These are phyloP conservation scores for Cryptoprocta ferox DNA, from an alignment of 2,797 vertebrate species.

Conservation along the genomic window DNA sequence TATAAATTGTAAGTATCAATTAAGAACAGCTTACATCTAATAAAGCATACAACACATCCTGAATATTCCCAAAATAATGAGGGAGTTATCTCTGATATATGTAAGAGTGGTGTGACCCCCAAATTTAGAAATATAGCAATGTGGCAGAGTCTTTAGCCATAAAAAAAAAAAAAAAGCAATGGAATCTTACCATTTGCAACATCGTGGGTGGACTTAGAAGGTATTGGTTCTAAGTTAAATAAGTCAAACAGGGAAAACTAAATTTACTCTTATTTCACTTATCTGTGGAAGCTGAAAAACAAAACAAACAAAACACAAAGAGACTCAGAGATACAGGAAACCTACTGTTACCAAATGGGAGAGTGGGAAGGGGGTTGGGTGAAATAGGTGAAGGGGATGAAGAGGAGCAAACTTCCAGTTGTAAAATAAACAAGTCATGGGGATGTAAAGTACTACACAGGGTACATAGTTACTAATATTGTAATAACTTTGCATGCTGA, in stretches of 20 bases:
- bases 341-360: neutral
- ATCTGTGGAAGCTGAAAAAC: neutral
- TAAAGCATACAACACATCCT: neutral
- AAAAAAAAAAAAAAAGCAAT: neutral
- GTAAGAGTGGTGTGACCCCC: neutral
- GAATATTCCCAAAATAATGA: neutral
- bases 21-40: neutral
- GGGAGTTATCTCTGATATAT: neutral
- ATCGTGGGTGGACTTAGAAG: neutral
- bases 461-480: neutral
- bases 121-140: neutral
- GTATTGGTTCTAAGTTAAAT: neutral
- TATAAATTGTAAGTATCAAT: neutral
- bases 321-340: neutral
- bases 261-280: neutral
- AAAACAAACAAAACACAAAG: neutral
- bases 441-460: neutral
- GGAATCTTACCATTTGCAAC: neutral
- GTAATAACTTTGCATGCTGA: neutral
- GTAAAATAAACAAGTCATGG: neutral
- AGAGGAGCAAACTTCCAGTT: neutral
- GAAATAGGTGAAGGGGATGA: neutral
- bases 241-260: neutral
- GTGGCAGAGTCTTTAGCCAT: neutral
- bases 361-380: neutral